Base-by-base conservation (phyloP, 2,888 invertebrate genomes). In the Lobophora halterata region DNA sequence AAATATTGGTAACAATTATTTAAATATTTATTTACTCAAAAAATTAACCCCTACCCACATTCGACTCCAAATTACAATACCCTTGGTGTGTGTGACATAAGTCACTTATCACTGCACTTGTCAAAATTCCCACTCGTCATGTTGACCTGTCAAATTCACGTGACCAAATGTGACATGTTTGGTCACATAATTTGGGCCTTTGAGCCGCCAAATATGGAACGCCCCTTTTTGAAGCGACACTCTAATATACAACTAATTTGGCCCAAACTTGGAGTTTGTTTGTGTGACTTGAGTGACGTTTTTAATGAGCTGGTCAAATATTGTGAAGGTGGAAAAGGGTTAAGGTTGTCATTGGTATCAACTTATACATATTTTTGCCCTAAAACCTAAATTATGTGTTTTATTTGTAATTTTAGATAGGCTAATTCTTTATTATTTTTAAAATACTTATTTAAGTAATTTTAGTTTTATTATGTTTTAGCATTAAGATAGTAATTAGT, bases 111-210 rank as follows among this genome's bases (percentile, higher is more conserved):
- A 57, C 37, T 30, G 37, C 49, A 54, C 36, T 33, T 21, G 30
- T 57, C 55, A 61, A 49, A 9, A 26, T 30, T 41, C 19, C 42
- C 9, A 27, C 16, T 37, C 7, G 46, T 36, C 34, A 46, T 36
- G 38, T 51, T 39, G 42, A 46, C 31, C 27, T 41, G 35, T 35
- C 41, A 47, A 41, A 50, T 82, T 83, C 64, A 63, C 77, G 58
- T 56, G 58, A 56, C 83, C 85, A 74, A 72, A 79, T 75, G 71
- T 46, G 61, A 37, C 51, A 35, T 62, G 66, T 79, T 79, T 78
- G 68, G 49, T 41, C 50, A 51, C 50, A 59, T 70, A 72, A 73
- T 79, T 79, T 71, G 61, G 59, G 47, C 49, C 38, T 79, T 79
- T 71, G 61, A 58, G 47, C 49, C 38, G 31, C 79, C 78, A 33